Conservation (phyloP, 2,888 invertebrate genomes). For the Sphaerophoria rueppellii region DNA sequence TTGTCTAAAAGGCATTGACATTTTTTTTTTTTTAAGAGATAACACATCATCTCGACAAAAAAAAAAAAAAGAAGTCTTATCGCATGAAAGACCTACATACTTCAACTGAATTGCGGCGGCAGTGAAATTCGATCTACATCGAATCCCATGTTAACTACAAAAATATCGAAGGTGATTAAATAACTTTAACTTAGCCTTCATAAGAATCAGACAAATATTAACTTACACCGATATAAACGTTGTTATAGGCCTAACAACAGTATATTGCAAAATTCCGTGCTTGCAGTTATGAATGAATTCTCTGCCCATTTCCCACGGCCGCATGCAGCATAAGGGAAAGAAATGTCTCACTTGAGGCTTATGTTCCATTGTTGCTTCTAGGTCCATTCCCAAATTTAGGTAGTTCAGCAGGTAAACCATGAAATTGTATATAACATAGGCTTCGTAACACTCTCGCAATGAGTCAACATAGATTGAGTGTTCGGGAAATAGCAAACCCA, state of each 20-base stretch:
- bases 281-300: slow-evolving; percentile 97
- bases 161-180: too few relatives aligned
- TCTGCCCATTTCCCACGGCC: slow-evolving; percentile 96
- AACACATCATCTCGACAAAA: too few relatives aligned
- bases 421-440: slow-evolving; percentile 98
- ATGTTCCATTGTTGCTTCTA: slow-evolving; percentile 90
- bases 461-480: slow-evolving; percentile 97
- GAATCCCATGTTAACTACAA: too few relatives aligned
- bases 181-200: background rate
- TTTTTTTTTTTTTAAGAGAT: too few relatives aligned
- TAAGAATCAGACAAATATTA: slow-evolving; percentile 72
- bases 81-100: too few relatives aligned
- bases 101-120: too few relatives aligned
- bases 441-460: slow-evolving; percentile 97
- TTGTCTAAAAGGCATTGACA: too few relatives aligned
- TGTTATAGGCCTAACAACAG: slow-evolving; percentile 94
- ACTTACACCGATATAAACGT: slow-evolving; percentile 94
- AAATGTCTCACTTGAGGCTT: slow-evolving; percentile 93
- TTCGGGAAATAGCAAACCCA: slow-evolving; percentile 91
- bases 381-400: slow-evolving; percentile 92
- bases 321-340: slow-evolving; percentile 94
- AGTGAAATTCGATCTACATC: background rate
- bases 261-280: slow-evolving; percentile 98
- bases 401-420: slow-evolving; percentile 97
- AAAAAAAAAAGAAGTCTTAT: too few relatives aligned